These are phyloP conservation scores for Alouatta palliata DNA, from an alignment of 2,113 vertebrate species.

Conservation along the genomic window DNA sequence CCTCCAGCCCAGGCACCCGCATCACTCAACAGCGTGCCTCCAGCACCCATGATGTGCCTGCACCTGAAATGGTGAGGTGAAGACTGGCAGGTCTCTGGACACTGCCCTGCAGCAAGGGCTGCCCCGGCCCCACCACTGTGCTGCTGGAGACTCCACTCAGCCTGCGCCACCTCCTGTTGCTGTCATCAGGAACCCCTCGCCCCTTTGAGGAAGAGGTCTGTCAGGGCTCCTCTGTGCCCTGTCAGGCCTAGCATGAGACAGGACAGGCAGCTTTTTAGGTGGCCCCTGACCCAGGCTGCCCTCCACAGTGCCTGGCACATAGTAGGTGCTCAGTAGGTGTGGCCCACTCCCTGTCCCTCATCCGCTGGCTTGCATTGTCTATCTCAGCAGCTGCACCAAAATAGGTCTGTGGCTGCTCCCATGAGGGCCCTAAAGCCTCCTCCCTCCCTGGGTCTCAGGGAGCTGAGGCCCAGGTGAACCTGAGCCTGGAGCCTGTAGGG, in stretches of 20 bases:
- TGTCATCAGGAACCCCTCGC: not conserved
- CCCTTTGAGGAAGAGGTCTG: not conserved
- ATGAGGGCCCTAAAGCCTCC: not conserved
- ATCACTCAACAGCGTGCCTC: not conserved
- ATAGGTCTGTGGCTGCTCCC: not conserved
- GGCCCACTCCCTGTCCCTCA: not conserved
- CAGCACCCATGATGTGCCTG: accelerated
- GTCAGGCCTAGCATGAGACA: not conserved
- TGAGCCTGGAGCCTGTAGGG: not conserved
- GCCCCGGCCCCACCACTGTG: not conserved
- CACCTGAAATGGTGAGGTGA: not conserved
- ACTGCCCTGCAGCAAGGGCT: accelerated
- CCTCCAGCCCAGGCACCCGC: not conserved
- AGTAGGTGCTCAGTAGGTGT: not conserved
- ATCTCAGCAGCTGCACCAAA: not conserved
- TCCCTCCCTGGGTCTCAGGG: not conserved
- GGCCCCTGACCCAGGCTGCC: too few relatives aligned
- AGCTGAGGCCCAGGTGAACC: not conserved
- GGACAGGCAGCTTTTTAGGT: not conserved
- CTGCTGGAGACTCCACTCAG: not conserved
- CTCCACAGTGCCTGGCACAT: not conserved
- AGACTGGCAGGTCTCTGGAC: not conserved
- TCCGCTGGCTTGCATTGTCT: not conserved
- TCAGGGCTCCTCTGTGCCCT: not conserved
- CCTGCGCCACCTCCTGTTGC: not conserved